Evolutionary conservation across 2,113 vertebrate genomes (phyloP).

Genomic region (Macroglossus sobrinus): DNA sequence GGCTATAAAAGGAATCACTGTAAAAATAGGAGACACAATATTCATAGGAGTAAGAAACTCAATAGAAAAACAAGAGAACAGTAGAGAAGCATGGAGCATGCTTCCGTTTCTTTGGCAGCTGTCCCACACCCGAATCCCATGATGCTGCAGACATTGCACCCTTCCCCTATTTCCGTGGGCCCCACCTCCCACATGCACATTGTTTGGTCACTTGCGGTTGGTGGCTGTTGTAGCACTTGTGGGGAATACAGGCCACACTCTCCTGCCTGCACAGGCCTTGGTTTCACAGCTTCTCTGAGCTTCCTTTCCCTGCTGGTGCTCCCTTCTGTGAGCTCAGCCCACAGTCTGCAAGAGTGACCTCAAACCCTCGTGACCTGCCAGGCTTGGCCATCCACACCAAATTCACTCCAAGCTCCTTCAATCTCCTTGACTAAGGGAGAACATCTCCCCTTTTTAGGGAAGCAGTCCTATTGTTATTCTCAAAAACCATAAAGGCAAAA

Average conservation of each 20-base stretch:
- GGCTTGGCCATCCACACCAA: background rate
- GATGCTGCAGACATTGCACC: rapidly evolving
- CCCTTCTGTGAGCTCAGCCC: background rate
- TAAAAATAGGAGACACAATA: background rate
- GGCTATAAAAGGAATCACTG: background rate
- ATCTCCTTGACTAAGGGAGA: background rate
- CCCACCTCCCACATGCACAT: rapidly evolving
- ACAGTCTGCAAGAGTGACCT: background rate
- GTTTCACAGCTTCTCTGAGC: background rate
- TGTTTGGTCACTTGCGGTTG: background rate
- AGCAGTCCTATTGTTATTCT: background rate
- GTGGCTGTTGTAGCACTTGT: background rate
- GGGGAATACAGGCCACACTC: too few species aligned
- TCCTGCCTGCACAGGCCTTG: rapidly evolving
- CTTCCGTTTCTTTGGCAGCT: background rate
- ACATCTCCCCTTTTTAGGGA: background rate
- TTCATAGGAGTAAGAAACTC: background rate
- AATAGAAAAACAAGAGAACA: background rate
- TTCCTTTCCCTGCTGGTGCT: background rate
- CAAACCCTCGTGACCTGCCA: background rate
- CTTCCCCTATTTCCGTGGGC: background rate
- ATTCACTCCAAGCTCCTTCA: background rate
- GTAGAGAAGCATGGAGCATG: too few species aligned
- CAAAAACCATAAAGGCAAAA: background rate
- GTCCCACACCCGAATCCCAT: background rate